These are phyloP conservation scores for Eristalinus aeneus DNA, from an alignment of 2,888 invertebrate genomes.

Conservation along the genomic window DNA sequence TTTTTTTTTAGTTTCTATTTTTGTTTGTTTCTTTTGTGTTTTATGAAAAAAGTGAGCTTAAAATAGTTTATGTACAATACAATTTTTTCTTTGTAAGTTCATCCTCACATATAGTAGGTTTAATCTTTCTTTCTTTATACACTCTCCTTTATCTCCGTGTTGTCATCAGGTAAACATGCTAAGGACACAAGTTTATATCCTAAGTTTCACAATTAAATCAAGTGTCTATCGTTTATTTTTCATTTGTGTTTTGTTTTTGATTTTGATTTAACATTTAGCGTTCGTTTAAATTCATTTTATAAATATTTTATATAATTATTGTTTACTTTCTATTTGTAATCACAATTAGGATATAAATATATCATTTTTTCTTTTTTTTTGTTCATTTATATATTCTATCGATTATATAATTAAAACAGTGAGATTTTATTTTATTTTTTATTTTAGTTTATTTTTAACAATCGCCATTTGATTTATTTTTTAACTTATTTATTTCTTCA, in stretches of 20 bases:
- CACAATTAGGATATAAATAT: slow-evolving; percentile 65
- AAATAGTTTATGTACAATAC: slow-evolving; percentile 34
- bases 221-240: slow-evolving; percentile 2
- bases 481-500: neutral
- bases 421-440: slow-evolving; percentile 36
- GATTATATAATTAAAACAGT: slow-evolving; percentile 58
- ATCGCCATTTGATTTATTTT: slow-evolving; percentile 19
- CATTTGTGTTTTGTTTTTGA: neutral
- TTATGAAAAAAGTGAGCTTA: slow-evolving; percentile 57
- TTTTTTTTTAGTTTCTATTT: slow-evolving; percentile 23
- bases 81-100: slow-evolving; percentile 5
- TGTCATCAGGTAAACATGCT: slow-evolving; percentile 69
- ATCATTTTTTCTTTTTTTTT: slow-evolving; percentile 4
- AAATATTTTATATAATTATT: slow-evolving; percentile 41
- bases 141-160: slow-evolving; percentile 1
- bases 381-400: slow-evolving; percentile 27
- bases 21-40: slow-evolving; percentile 23
- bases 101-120: neutral
- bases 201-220: slow-evolving; percentile 42
- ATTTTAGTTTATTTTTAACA: slow-evolving; percentile 46
- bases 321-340: slow-evolving; percentile 41
- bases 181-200: slow-evolving; percentile 63
- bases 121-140: slow-evolving; percentile 11
- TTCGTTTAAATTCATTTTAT: slow-evolving; percentile 18
- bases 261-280: slow-evolving; percentile 11